Base-by-base conservation (phyloP, 2,113 vertebrate species). In the Bubo blakistoni region DNA sequence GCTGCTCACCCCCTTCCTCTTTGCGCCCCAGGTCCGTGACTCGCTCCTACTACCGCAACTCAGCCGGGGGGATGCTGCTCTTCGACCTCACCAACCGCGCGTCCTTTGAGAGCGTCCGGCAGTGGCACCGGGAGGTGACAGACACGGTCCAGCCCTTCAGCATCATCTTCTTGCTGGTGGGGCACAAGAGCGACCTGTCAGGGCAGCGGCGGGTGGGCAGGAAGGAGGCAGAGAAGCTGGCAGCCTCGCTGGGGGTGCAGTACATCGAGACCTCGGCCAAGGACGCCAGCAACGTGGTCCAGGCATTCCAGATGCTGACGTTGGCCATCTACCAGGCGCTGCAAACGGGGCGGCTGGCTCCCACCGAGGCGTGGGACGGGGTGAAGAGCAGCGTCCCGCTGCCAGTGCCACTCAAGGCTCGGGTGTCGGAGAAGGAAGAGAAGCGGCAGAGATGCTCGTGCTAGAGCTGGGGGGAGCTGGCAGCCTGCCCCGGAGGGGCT, bases 221-320 rank as follows among this genome's bases (percentile, higher is more conserved):
- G 13, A 97, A 97, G 47, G 98, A 99, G 93, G 98, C 98, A 0
- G 98, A 98, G 97, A 98, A 82, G 36, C 80, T 98, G 90, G 99
- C 98, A 0, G 84, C 96, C 20, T 95, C 98, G 3, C 85, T 99
- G 25, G 97, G 98, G 7, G 54, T 96, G 25, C 96, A 96, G 24
- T 99, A 99, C 1, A 47, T 98, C 10, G 99, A 99, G 96, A 98
- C 98, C 3, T 99, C 98, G 0, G 98, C 98, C 63, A 98, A 98
- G 90, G 98, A 97, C 0, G 98, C 98, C 26, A 96, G 97, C 32
- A 98, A 98, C 4, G 98, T 99, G 80, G 96, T 67, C 11, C 97
- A 93, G 26, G 98, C 98, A 18, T 98, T 99, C 57, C 98, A 98
- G 92, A 98, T 98, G 86, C 87, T 99, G 70, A 95, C 98, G 1